These are phyloP conservation scores for Apamea monoglypha DNA, from an alignment of 2,888 invertebrate species.

Conservation along the genomic window DNA sequence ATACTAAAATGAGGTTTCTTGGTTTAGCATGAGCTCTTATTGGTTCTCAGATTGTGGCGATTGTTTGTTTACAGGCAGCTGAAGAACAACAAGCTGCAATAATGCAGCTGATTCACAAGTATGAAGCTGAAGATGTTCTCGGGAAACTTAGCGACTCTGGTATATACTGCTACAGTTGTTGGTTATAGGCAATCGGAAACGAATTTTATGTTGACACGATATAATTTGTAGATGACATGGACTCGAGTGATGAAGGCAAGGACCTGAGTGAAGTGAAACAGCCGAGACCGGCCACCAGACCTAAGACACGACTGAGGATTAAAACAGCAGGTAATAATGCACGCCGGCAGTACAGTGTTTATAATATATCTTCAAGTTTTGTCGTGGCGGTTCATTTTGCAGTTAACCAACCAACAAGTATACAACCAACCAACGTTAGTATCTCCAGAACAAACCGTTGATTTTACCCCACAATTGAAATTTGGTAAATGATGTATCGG, in stretches of 20 bases:
- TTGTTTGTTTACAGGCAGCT: slow-evolving; percentile 88
- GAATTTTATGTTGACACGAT: background rate
- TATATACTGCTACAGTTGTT: slow-evolving; percentile 49
- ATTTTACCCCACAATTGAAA: background rate
- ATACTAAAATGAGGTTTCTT: background rate
- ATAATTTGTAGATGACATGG: slow-evolving; percentile 76
- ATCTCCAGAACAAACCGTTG: background rate
- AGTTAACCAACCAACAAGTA: no score
- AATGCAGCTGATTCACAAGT: slow-evolving; percentile 90
- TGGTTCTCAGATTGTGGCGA: background rate
- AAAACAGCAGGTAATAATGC: slow-evolving; percentile 88
- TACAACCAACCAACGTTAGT: background rate
- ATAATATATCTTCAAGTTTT: background rate
- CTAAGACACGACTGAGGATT: slow-evolving; percentile 89
- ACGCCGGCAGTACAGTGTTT: background rate
- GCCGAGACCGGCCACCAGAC: slow-evolving; percentile 83
- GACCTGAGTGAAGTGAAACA: slow-evolving; percentile 78
- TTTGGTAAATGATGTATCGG: background rate
- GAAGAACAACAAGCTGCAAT: slow-evolving; percentile 92
- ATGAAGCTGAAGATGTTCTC: slow-evolving; percentile 88
- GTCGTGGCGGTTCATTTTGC: background rate
- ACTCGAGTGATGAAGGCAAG: slow-evolving; percentile 82
- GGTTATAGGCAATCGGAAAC: background rate
- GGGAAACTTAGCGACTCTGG: slow-evolving; percentile 88
- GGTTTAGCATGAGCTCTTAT: background rate